A percentile compares a stretch with the other conserved stretches of the same genome.
Evolutionary conservation across 2,113 vertebrate species (phyloP).

Genomic region (Chlamydotis undulata): DNA sequence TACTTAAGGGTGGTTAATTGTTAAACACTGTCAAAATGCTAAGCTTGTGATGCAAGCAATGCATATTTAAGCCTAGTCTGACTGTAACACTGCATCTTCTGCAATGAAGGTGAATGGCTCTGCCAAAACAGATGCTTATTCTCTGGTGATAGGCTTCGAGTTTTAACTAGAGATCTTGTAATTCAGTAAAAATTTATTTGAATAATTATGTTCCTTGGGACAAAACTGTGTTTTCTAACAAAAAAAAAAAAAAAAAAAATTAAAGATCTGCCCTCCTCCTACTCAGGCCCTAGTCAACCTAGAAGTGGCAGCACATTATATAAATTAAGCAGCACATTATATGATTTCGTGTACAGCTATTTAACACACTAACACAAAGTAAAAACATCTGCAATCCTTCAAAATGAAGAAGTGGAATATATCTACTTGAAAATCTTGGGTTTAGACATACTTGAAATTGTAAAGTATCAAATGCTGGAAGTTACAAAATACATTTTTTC

Average conservation of each 20-base stretch:
- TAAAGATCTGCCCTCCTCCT: background rate
- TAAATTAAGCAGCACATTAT: too few relatives aligned
- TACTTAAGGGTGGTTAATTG: background rate
- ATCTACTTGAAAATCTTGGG: background rate
- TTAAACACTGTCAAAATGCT: background rate
- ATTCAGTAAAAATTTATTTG: background rate
- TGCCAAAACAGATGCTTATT: background rate
- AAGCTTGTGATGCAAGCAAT: background rate
- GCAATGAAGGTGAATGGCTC: background rate
- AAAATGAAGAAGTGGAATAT: background rate
- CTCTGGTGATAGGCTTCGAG: background rate
- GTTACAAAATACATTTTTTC: background rate
- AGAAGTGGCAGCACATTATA: background rate
- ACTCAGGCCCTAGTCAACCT: background rate
- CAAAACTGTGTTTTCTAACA: background rate
- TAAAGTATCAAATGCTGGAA: background rate
- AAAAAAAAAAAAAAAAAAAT: background rate
- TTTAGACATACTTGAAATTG: background rate
- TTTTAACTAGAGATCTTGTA: background rate
- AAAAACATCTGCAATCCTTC: background rate
- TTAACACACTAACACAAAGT: background rate
- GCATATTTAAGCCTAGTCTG: background rate
- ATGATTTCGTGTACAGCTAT: background rate
- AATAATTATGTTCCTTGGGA: background rate
- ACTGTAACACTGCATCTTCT: background rate